These are phyloP conservation scores for Pangasius sanitwongsei DNA, from an alignment of 2,797 vertebrate genomes.

Conservation along the genomic window DNA sequence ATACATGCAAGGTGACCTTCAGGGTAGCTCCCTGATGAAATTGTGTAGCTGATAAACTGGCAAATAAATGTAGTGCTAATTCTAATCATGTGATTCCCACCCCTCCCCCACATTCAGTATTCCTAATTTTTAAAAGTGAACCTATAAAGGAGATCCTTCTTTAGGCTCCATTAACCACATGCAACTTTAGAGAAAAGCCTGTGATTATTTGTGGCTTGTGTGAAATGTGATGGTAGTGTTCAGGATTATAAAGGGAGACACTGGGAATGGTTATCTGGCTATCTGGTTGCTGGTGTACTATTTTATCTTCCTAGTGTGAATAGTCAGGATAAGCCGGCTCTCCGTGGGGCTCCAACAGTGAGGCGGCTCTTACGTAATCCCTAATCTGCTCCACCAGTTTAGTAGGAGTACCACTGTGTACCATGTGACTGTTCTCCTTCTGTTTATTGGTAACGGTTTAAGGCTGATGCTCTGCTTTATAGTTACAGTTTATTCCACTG, in stretches of 20 bases:
- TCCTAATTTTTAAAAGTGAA: background rate
- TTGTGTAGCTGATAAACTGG: background rate
- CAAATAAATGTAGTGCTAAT: background rate
- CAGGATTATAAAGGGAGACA: background rate
- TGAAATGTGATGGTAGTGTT: background rate
- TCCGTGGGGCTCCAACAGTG: background rate
- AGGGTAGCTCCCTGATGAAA: background rate
- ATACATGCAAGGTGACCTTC: background rate
- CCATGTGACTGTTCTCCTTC: background rate
- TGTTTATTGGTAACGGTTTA: background rate
- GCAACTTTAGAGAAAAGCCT: background rate
- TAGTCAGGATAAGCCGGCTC: background rate
- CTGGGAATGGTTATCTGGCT: background rate
- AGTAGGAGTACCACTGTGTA: background rate
- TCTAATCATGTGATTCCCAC: background rate
- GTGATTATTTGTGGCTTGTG: background rate
- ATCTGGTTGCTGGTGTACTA: slow-evolving; percentile 2
- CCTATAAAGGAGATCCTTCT: background rate
- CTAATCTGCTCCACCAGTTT: background rate
- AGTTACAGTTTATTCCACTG: background rate
- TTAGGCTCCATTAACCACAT: background rate
- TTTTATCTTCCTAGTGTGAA: background rate
- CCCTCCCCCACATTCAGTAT: background rate
- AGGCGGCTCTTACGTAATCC: background rate
- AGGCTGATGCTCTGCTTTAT: background rate